phyloP scores from a whole-genome alignment of 2,888 invertebrate genomes.

The Helicoverpa assulta region DNA sequence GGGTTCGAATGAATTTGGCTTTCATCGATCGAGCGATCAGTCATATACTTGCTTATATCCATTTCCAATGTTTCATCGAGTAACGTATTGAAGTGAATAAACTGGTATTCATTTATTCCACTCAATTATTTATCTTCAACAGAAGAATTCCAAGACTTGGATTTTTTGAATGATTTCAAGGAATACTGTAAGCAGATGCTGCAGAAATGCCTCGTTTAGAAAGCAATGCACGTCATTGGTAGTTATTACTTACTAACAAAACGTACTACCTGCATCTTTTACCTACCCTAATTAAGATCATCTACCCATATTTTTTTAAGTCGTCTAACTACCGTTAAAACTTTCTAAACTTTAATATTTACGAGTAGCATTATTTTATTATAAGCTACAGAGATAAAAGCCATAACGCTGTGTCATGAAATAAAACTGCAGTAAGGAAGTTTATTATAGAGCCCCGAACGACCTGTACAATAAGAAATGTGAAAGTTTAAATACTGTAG shows the following conservation, averaged over 20 bases:
- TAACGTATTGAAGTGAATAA: neutral
- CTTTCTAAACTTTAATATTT: no score
- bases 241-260: no score
- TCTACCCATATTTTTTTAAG: no score
- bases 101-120: neutral
- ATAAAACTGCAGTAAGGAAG: conserved; percentile 3
- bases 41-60: neutral
- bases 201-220: neutral
- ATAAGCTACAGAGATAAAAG: neutral
- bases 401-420: neutral
- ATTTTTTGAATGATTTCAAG: neutral
- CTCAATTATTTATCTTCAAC: neutral
- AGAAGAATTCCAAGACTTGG: neutral
- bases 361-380: neutral
- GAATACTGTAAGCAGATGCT: neutral
- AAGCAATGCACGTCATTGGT: neutral
- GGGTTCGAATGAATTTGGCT: no score
- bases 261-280: no score
- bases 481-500: conserved; percentile 10
- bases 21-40: no score
- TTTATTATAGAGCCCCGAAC: conserved; percentile 26
- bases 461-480: conserved; percentile 18
- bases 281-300: no score
- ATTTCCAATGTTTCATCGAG: neutral
- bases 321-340: no score